phyloP scores from a whole-genome alignment of 2,888 invertebrate species.

The Pherbina coryleti region DNA sequence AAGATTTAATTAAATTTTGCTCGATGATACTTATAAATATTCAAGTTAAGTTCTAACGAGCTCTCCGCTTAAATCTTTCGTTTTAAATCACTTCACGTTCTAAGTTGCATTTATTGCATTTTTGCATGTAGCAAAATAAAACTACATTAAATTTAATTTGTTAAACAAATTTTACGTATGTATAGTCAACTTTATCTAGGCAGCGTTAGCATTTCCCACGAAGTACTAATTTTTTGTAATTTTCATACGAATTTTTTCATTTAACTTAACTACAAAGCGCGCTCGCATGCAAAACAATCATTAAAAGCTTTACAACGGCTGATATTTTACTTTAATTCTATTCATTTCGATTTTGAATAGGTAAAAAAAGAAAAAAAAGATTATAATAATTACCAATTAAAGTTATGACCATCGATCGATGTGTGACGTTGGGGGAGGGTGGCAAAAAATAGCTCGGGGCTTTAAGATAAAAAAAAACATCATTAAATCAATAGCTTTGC shows the following conservation, averaged over 20 bases:
- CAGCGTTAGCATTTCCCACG: slow-evolving; percentile 26
- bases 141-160: too few species aligned
- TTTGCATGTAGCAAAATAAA: too few species aligned
- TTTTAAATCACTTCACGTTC: background rate
- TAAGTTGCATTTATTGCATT: background rate
- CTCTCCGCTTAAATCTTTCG: background rate
- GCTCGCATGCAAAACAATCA: slow-evolving; percentile 20
- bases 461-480: background rate
- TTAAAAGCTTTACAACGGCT: background rate
- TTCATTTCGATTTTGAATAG: slow-evolving; percentile 7
- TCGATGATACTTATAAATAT: too few species aligned
- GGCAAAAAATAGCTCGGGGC: background rate
- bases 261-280: slow-evolving; percentile 6
- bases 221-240: slow-evolving; percentile 14
- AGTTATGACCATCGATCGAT: slow-evolving; percentile 7
- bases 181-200: background rate
- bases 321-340: background rate
- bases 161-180: too few species aligned
- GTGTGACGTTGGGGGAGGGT: slow-evolving; percentile 1
- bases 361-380: background rate
- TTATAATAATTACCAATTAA: slow-evolving; percentile 18
- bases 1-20: too few species aligned
- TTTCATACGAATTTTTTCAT: slow-evolving; percentile 16
- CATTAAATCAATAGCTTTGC: background rate
- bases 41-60: background rate